A percentile compares a stretch with the other conserved stretches of the same genome.
Evolutionary conservation across 2,797 vertebrate genomes (phyloP).

Genomic region (Acrossocheilus wenchowensis): DNA sequence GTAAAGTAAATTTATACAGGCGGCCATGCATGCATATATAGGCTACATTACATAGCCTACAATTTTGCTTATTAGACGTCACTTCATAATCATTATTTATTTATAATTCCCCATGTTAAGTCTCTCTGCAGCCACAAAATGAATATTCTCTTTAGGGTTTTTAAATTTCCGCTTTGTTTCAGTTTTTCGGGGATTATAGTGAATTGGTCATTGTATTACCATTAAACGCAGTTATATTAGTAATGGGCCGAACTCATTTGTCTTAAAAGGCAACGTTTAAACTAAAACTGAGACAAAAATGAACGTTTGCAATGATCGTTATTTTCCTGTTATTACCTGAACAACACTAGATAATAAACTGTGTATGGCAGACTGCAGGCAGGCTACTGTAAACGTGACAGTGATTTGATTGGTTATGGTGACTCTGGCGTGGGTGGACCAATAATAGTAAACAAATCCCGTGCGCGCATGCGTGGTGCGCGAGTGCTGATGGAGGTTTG

Average conservation of each 20-base stretch:
- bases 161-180: not conserved
- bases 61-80: no score
- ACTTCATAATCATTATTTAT: no score
- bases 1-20: not conserved
- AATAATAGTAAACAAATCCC: conserved; percentile 57
- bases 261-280: not conserved
- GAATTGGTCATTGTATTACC: not conserved
- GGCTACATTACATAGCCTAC: no score
- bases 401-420: conserved; percentile 54
- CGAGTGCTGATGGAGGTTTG: conserved; percentile 40
- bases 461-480: conserved; percentile 45
- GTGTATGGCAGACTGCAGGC: no score
- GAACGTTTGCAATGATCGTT: not conserved
- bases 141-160: not conserved
- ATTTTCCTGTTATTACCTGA: not conserved
- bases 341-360: not conserved
- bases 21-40: not conserved
- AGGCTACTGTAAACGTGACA: conserved; percentile 49
- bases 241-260: not conserved
- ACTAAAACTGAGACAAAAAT: not conserved
- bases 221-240: not conserved
- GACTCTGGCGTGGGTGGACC: conserved; percentile 15
- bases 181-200: not conserved
- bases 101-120: not conserved
- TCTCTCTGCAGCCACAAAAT: no score